Percentiles rank a stretch among this genome's conserved stretches.
Conservation (phyloP, 2,797 vertebrate genomes). For the Zalophus californianus region DNA sequence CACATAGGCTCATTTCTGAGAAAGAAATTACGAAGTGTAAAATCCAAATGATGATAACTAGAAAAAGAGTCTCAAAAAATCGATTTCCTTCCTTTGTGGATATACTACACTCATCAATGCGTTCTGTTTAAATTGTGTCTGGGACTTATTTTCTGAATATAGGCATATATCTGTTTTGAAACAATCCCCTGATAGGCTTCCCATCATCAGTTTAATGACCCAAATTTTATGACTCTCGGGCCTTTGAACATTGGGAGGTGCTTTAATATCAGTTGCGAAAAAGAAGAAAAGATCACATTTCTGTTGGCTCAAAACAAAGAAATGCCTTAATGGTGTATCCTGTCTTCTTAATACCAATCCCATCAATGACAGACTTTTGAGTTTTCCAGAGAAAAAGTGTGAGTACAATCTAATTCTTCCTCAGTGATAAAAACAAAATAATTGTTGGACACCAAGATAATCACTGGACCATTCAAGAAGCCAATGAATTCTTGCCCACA, state of each 20-base stretch:
- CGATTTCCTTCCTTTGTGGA: neutral
- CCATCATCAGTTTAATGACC: constrained; percentile 43
- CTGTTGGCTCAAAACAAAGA: constrained; percentile 65
- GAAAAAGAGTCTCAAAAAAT: neutral
- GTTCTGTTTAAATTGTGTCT: constrained; percentile 6
- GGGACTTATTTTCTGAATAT: neutral
- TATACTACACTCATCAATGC: neutral
- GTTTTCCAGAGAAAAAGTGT: constrained; percentile 54
- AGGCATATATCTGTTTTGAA: constrained; percentile 49
- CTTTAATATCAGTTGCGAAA: constrained; percentile 78
- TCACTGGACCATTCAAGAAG: constrained; percentile 4
- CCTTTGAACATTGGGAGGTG: neutral
- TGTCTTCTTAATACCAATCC: constrained; percentile 39
- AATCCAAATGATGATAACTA: neutral
- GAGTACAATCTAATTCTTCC: constrained; percentile 51
- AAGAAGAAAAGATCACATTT: constrained; percentile 80
- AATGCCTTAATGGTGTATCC: constrained; percentile 17
- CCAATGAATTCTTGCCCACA: neutral
- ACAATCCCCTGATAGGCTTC: constrained; percentile 16
- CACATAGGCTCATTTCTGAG: neutral
- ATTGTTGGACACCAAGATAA: constrained; percentile 32
- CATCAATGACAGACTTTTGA: constrained; percentile 61
- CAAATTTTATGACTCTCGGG: constrained; percentile 41
- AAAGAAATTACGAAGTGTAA: constrained; percentile 33
- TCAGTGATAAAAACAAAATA: constrained; percentile 25